phyloP scores from a whole-genome alignment of 2,797 vertebrate species.

The Acestrorhynchus altus region DNA sequence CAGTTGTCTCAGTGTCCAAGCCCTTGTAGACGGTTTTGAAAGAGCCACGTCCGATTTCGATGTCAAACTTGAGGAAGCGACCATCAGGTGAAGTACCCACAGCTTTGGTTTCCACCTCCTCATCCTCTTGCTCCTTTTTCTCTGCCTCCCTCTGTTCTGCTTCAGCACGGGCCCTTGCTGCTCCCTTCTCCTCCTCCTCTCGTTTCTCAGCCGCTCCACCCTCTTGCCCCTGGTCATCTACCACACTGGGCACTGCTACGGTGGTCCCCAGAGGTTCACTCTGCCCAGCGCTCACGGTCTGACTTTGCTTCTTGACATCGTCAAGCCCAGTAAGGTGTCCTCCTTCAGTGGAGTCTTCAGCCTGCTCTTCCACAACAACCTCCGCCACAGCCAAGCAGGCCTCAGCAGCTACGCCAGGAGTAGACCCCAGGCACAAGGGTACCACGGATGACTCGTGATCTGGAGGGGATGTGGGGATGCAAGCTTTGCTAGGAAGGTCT shows the following conservation, averaged over 20 bases:
- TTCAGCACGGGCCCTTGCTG: constrained; percentile 76
- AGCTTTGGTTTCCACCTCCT: constrained; percentile 96
- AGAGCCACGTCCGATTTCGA: constrained; percentile 96
- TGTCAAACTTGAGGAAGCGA: constrained; percentile 98
- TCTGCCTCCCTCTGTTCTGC: constrained; percentile 78
- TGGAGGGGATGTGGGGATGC: constrained; percentile 81
- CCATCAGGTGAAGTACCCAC: constrained; percentile 94
- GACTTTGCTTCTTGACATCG: constrained; percentile 51
- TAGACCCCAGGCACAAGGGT: constrained; percentile 38
- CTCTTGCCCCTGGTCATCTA: constrained; percentile 51
- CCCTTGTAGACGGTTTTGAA: constrained; percentile 99
- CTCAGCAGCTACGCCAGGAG: constrained; percentile 53
- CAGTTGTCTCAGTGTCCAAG: constrained; percentile 96
- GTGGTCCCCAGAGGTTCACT: constrained; percentile 26
- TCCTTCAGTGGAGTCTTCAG: constrained; percentile 34
- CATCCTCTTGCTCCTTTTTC: constrained; percentile 83
- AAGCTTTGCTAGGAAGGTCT: constrained; percentile 91
- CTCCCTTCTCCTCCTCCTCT: constrained; percentile 68
- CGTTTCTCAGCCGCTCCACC: constrained; percentile 40
- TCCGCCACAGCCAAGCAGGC: constrained; percentile 49
- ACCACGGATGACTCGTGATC: constrained; percentile 69
- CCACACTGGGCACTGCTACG: constrained; percentile 55
- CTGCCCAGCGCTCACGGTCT: constrained; percentile 59
- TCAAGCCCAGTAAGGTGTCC: constrained; percentile 32
- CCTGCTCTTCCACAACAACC: constrained; percentile 44